Evolutionary conservation across 2,797 vertebrate species (phyloP), one percentile per base, ranked within the genome.

Genomic region (Anolis apletophallus): DNA sequence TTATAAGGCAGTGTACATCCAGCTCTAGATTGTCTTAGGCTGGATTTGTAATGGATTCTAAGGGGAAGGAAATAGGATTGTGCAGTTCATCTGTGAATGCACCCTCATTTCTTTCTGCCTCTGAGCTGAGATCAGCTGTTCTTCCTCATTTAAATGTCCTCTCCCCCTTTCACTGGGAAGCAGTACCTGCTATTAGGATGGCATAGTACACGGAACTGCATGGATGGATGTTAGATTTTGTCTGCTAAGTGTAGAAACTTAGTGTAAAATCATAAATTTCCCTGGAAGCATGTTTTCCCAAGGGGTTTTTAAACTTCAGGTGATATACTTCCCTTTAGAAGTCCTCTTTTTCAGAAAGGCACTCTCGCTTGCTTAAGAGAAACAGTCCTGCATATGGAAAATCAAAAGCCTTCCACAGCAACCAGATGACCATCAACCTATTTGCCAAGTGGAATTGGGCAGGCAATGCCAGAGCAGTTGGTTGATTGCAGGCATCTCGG

Each of bases 401-500:
- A 73, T 88, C 76, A 67, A 79, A 85, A 90, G 34, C 68, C 17
- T 21, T 36, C 83, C 86, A 1, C 40, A 89, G 85, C 0, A 90
- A 87, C 0, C 3, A 93, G 82, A 78, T 81, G 85, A 75, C 0
- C 0, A 0, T 40, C 71, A 86, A 79, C 64, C 2, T 0, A 1
- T 77, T 80, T 94, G 89, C 87, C 87, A 92, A 55, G 73, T 26
- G 46, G 55, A 0, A 0, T 75, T 85, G 80, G 80, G 84, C 81
- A 26, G 80, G 71, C 69, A 79, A 77, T 34, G 32, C 81, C 71
- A 12, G 14, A 89, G 85, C 89, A 92, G 83, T 78, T 90, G 92
- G 87, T 89, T 86, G 90, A 59, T 0, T 87, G 81, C 84, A 89
- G 75, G 81, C 84, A 26, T 81, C 88, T 90, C 89, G 89, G 91